Percentiles rank a stretch among this genome's conserved stretches.
phyloP scores from a whole-genome alignment of 2,113 vertebrate genomes.

The Sphaerodactylus townsendi region DNA sequence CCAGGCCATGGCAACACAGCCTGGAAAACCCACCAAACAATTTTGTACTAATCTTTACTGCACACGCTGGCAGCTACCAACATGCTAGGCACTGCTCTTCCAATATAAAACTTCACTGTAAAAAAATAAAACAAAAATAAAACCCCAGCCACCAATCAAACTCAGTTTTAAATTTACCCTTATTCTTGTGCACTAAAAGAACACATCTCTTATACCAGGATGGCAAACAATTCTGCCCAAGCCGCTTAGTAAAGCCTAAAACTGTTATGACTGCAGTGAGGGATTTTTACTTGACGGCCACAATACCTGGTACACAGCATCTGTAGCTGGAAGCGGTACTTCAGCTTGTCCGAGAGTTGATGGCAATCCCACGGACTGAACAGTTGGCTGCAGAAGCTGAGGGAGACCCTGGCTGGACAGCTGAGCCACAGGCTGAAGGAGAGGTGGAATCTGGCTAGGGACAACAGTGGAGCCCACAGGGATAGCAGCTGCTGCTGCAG shows the following conservation, averaged over 20 bases:
- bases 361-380: slow-evolving; percentile 85
- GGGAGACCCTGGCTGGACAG: slow-evolving; percentile 79
- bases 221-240: not conserved
- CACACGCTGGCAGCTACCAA: not conserved
- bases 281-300: slow-evolving; percentile 66
- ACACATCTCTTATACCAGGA: slow-evolving; percentile 23
- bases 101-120: slow-evolving; percentile 5
- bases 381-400: slow-evolving; percentile 79
- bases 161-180: not conserved
- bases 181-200: not conserved
- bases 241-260: not conserved
- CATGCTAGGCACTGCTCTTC: not conserved
- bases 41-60: not conserved
- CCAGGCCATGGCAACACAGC: too few species aligned
- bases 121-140: not conserved
- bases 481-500: slow-evolving; percentile 64
- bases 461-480: slow-evolving; percentile 70
- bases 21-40: too few species aligned
- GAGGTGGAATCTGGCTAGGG: slow-evolving; percentile 75
- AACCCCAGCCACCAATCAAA: not conserved
- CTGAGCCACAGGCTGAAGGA: slow-evolving; percentile 78
- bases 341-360: slow-evolving; percentile 88
- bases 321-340: slow-evolving; percentile 80
- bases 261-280: slow-evolving; percentile 21
- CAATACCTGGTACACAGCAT: slow-evolving; percentile 89